Conservation (phyloP, 2,113 vertebrate species). For the Microcebus jonahi region DNA sequence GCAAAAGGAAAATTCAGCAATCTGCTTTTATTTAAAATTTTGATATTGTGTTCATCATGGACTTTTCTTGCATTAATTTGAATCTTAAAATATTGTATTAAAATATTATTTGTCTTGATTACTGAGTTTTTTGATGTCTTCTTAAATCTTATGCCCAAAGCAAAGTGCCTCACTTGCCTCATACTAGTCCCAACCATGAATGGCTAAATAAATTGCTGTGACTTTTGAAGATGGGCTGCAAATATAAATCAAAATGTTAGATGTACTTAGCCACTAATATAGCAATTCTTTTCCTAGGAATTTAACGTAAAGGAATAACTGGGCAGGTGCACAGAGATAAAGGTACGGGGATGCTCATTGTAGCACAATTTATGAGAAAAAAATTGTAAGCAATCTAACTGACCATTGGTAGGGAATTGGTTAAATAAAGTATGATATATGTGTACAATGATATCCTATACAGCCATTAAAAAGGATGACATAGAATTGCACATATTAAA, state of each 20-base stretch:
- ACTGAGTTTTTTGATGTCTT: background rate
- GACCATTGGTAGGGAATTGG: background rate
- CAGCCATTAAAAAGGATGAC: background rate
- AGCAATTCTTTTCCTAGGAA: background rate
- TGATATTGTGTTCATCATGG: background rate
- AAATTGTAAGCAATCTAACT: background rate
- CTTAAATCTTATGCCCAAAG: background rate
- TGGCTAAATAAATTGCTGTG: background rate
- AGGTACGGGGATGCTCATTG: background rate
- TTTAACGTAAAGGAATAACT: background rate
- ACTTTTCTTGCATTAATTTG: background rate
- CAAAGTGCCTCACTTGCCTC: background rate
- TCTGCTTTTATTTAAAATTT: background rate
- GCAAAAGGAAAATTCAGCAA: background rate
- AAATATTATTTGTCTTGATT: constrained; percentile 26
- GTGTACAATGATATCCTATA: background rate
- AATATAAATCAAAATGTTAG: background rate
- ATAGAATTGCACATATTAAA: background rate
- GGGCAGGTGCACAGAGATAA: background rate
- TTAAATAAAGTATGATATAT: background rate
- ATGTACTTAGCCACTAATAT: background rate
- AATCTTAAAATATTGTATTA: background rate
- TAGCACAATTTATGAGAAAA: background rate
- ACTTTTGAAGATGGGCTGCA: background rate
- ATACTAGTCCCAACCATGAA: background rate